Conservation (phyloP, 2,797 vertebrate genomes). For the Sebastes trivittatus region DNA sequence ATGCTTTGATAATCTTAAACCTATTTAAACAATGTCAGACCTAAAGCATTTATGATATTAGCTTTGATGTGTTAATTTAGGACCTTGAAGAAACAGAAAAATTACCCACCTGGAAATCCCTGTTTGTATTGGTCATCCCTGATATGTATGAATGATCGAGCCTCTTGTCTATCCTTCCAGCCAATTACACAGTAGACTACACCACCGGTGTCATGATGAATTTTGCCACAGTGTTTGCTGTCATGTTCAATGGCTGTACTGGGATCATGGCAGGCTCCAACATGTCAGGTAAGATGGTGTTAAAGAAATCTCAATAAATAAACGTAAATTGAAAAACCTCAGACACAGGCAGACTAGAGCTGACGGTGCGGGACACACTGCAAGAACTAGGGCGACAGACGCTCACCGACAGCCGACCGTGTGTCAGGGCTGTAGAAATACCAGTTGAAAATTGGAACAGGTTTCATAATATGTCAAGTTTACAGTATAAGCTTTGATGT, state of each 20-base stretch:
- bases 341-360: too few relatives aligned
- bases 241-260: slow-evolving; percentile 89
- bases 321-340: too few relatives aligned
- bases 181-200: slow-evolving; percentile 84
- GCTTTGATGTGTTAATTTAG: background rate
- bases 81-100: background rate
- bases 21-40: background rate
- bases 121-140: background rate
- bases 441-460: too few relatives aligned
- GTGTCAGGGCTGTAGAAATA: too few relatives aligned
- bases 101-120: background rate
- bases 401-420: too few relatives aligned
- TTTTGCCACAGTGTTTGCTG: slow-evolving; percentile 85
- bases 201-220: slow-evolving; percentile 85
- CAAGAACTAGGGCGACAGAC: too few relatives aligned
- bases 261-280: slow-evolving; percentile 90
- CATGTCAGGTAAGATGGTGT: slow-evolving; percentile 82
- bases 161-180: slow-evolving; percentile 50
- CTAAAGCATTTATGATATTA: background rate
- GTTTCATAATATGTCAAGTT: too few relatives aligned
- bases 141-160: background rate
- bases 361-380: too few relatives aligned
- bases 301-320: background rate
- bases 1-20: background rate
- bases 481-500: too few relatives aligned